Percentiles rank a stretch among this genome's conserved stretches.
Conservation (phyloP, 2,113 vertebrate genomes). For the Cariama cristata region DNA sequence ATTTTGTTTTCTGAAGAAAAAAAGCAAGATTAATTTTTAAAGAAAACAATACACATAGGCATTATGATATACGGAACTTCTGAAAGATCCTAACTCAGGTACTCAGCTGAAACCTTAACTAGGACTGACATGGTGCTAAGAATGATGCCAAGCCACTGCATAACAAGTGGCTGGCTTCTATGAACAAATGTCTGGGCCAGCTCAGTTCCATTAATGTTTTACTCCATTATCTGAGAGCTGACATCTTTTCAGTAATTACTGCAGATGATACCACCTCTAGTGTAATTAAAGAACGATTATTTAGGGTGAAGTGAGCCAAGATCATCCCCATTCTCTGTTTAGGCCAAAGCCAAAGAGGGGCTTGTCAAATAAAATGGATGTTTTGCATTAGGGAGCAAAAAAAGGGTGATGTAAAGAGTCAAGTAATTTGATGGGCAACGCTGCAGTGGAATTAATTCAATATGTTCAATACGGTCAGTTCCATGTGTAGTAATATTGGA, state of each 20-base stretch:
- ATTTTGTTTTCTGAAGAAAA: not conserved
- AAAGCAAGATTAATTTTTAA: not conserved
- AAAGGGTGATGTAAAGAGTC: conserved; percentile 47
- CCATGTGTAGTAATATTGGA: conserved; percentile 34
- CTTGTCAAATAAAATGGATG: conserved; percentile 83
- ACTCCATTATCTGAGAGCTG: conserved; percentile 78
- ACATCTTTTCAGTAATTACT: conserved; percentile 86
- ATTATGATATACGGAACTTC: not conserved
- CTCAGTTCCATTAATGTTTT: conserved; percentile 72
- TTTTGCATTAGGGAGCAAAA: conserved; percentile 74
- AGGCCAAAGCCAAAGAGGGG: conserved; percentile 75
- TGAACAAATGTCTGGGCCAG: conserved; percentile 20
- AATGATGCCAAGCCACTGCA: not conserved
- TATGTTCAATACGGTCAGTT: conserved; percentile 66
- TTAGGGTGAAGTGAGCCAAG: conserved; percentile 80
- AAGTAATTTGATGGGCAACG: conserved; percentile 57
- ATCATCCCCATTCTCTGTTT: conserved; percentile 77
- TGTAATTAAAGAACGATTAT: conserved; percentile 90
- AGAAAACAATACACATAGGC: not conserved
- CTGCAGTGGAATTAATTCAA: conserved; percentile 57
- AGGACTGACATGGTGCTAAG: not conserved
- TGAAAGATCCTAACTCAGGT: not conserved
- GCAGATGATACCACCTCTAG: conserved; percentile 83
- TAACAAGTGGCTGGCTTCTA: not conserved
- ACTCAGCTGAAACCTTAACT: not conserved